Evolutionary conservation across 2,113 vertebrate species (phyloP), one percentile per base, ranked within the genome.

Genomic region (Panurus biarmicus): DNA sequence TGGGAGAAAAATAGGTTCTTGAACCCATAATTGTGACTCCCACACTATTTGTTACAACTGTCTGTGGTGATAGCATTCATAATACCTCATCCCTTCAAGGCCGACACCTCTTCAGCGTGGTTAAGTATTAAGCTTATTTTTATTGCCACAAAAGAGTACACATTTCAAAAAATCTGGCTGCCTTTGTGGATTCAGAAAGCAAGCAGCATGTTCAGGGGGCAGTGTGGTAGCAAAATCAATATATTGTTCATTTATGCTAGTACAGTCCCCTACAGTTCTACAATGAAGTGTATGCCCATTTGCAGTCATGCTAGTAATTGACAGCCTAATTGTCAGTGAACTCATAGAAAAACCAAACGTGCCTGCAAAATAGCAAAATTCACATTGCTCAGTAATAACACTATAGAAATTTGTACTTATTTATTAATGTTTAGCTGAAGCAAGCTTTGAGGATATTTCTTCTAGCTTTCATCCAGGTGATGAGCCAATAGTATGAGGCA

Each of bases 11-110:
- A 95, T 38, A 93, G 90, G 89, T 95, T 97, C 88, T 95, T 97
- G 97, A 98, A 97, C 97, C 96, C 95, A 35, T 97, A 97, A 98
- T 97, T 98, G 97, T 94, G 89, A 95, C 97, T 97, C 98, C 97
- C 85, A 98, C 97, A 20, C 94, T 96, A 84, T 97, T 97, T 97
- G 96, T 97, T 96, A 91, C 94, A 97, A 96, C 89, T 97, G 92
- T 93, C 95, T 97, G 91, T 90, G 94, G 71, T 93, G 93, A 97
- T 51, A 93, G 69, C 93, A 70, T 96, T 97, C 96, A 92, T 88
- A 96, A 92, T 86, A 94, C 78, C 51, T 96, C 93, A 96, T 86
- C 50, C 89, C 72, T 89, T 95, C 93, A 82, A 97, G 96, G 91
- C 80, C 72, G 2, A 94, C 67, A 93, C 38, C 88, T 84, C 62